phyloP scores from a whole-genome alignment of 2,113 vertebrate genomes.

The Sapayoa aenigma region DNA sequence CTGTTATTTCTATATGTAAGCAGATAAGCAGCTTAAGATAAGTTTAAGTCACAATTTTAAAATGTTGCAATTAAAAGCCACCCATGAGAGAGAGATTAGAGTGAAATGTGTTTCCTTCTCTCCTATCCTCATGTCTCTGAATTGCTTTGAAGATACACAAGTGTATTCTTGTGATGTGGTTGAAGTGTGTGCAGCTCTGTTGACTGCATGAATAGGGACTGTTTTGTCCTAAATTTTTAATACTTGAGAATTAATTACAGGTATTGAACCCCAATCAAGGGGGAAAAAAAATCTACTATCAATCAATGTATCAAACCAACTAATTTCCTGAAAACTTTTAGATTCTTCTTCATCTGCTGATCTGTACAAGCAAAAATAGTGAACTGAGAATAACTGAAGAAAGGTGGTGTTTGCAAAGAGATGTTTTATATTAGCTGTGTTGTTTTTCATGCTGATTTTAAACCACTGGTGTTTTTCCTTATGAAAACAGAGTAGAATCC shows the following conservation, averaged over 20 bases:
- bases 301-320: neutral
- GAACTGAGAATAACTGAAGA: neutral
- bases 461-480: neutral
- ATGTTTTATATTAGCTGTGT: neutral
- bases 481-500: neutral
- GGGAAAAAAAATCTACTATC: neutral
- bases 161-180: neutral
- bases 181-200: neutral
- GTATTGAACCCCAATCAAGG: neutral
- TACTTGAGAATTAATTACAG: neutral
- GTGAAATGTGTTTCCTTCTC: neutral
- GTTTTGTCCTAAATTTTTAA: neutral
- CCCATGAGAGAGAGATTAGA: neutral
- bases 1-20: neutral
- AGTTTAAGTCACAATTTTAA: neutral
- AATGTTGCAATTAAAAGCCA: neutral
- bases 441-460: neutral
- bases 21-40: neutral
- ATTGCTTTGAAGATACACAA: neutral
- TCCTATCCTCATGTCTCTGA: neutral
- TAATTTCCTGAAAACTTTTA: neutral
- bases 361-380: neutral
- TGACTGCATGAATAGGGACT: neutral
- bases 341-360: neutral
- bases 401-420: neutral